Base-by-base conservation (phyloP, 2,797 vertebrate species). In the Catostomus latipinnis region DNA sequence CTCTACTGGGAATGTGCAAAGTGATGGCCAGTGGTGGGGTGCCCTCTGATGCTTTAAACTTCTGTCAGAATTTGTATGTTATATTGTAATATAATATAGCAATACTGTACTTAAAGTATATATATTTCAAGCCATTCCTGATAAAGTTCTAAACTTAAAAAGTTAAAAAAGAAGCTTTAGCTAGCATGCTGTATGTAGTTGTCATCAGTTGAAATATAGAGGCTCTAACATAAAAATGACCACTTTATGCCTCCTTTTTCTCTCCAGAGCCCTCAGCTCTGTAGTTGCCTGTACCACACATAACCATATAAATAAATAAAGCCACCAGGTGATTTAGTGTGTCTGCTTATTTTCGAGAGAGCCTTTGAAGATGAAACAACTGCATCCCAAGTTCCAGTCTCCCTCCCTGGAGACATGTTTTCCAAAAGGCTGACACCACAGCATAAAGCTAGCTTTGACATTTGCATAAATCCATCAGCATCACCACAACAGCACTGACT, bases 1-100 rank as follows among this genome's bases (percentile, higher is more conserved):
- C 82, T 88, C 89, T 81, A 67, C 74, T 68, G 89, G 88, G 87
- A 90, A 87, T 85, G 86, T 85, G 86, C 84, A 79, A 83, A 85
- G 85, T 85, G 76, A 83, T 78, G 84, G 72, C 54, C 60, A 53
- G 69, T 82, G 69, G 82, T 87, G 85, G 84, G 77, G 81, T 80
- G 69, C 61, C 22, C 71, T n/a, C 61, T 34, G 34, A 34, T 34
- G 2, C 34, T 34, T 34, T 34, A 34, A 34, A 34, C 34, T 53
- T 78, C 22, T 16, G 61, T 14, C 56, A 18, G n/a, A 71, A 22
- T 13, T 54, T 54, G 48, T 14, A 8, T 34, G 18, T 18, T 18
- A 18, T 18, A 62, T 43, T 10, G 18, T 22, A 61, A 58, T n/a
- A 5, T 56, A 56, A 53, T 10, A 53, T 53, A 11, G 10, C 9